phyloP scores from a whole-genome alignment of 2,797 vertebrate genomes.

The Lerista edwardsae region DNA sequence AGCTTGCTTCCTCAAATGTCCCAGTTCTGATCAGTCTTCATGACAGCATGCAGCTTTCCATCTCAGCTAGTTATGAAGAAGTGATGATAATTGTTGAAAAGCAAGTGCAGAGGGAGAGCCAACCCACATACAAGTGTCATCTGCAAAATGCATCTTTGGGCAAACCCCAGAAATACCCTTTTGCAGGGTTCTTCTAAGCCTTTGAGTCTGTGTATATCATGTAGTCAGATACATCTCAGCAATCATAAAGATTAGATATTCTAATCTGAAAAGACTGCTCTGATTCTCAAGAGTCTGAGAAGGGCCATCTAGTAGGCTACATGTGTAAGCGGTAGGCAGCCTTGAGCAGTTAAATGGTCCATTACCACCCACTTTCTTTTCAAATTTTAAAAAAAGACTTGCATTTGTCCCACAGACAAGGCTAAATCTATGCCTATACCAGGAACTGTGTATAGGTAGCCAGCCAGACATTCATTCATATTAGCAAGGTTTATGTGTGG shows the following conservation, averaged over 20 bases:
- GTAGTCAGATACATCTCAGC: background rate
- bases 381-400: background rate
- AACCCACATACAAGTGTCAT: background rate
- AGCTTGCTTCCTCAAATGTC: background rate
- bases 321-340: background rate
- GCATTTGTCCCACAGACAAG: background rate
- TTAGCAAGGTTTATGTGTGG: background rate
- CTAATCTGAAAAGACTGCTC: background rate
- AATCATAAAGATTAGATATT: background rate
- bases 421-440: rapidly evolving
- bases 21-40: background rate
- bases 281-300: background rate
- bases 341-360: too few species aligned
- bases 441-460: rapidly evolving
- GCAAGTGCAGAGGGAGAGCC: background rate
- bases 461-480: background rate
- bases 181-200: background rate
- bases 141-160: background rate
- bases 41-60: background rate
- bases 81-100: background rate
- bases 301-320: background rate
- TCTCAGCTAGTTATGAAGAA: background rate
- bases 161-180: too few species aligned
- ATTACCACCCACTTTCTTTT: background rate
- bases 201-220: background rate